A percentile compares a stretch with the other conserved stretches of the same genome.
phyloP scores from a whole-genome alignment of 2,888 invertebrate genomes.

The Synergus japonicus region DNA sequence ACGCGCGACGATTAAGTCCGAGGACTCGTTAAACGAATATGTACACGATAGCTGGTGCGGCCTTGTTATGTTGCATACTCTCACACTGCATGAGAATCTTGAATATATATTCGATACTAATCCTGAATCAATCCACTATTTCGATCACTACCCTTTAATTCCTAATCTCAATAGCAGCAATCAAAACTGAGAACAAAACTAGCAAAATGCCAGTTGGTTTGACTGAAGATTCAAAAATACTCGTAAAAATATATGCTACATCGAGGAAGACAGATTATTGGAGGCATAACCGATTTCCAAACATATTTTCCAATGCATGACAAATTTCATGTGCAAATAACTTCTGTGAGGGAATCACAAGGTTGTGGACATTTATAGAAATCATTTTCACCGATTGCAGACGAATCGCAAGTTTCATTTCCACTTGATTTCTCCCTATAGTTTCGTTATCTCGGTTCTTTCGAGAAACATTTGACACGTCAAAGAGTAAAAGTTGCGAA shows the following conservation, averaged over 20 bases:
- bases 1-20: slow-evolving; percentile 64
- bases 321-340: not conserved
- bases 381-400: not conserved
- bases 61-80: slow-evolving; percentile 12
- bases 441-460: slow-evolving; percentile 9
- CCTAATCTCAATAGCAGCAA: not conserved
- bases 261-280: not conserved
- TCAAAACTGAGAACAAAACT: too few species aligned
- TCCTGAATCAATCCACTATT: not conserved
- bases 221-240: too few species aligned
- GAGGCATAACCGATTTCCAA: not conserved
- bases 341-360: not conserved
- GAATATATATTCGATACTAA: not conserved
- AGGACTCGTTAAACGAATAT: slow-evolving; percentile 62
- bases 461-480: slow-evolving; percentile 9
- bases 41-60: slow-evolving; percentile 43
- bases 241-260: not conserved
- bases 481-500: not conserved
- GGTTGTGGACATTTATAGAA: not conserved
- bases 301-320: not conserved
- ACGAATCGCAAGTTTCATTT: not conserved
- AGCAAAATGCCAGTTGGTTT: too few species aligned
- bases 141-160: not conserved
- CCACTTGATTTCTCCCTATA: not conserved
- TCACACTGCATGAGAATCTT: slow-evolving; percentile 5